Conservation (phyloP, 2,113 vertebrate genomes). For the Cinclus mexicanus region DNA sequence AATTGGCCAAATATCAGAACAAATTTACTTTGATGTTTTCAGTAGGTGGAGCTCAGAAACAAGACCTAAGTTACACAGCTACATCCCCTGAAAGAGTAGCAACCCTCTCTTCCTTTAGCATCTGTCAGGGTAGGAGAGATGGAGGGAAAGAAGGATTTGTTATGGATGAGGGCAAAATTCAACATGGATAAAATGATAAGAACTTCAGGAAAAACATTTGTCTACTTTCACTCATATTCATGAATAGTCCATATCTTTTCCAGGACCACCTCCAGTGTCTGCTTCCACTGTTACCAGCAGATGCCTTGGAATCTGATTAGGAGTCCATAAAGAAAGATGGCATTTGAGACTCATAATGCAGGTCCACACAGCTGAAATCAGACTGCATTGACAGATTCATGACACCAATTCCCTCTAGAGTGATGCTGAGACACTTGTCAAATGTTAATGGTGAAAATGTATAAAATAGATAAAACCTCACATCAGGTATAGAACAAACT, state of each 20-base stretch:
- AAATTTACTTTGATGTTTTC: conserved; percentile 45
- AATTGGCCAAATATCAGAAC: conserved; percentile 34
- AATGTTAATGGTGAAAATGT: not conserved
- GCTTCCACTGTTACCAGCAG: not conserved
- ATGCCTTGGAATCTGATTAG: not conserved
- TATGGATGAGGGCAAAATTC: not conserved
- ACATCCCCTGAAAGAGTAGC: not conserved
- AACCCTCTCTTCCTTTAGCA: not conserved
- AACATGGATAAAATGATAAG: not conserved
- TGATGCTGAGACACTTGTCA: not conserved
- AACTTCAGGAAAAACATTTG: not conserved
- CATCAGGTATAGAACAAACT: not conserved
- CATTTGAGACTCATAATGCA: not conserved
- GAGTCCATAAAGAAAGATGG: not conserved
- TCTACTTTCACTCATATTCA: not conserved
- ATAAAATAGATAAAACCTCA: not conserved
- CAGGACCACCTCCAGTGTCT: not conserved
- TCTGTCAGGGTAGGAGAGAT: not conserved
- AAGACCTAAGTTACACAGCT: not conserved
- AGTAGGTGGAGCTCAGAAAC: conserved; percentile 10
- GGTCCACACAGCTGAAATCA: not conserved
- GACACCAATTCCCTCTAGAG: not conserved
- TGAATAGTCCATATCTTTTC: not conserved
- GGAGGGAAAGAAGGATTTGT: not conserved
- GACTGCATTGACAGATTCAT: not conserved